Conservation (phyloP, 2,888 invertebrate genomes). For the Rhopalosiphum nymphaeae region DNA sequence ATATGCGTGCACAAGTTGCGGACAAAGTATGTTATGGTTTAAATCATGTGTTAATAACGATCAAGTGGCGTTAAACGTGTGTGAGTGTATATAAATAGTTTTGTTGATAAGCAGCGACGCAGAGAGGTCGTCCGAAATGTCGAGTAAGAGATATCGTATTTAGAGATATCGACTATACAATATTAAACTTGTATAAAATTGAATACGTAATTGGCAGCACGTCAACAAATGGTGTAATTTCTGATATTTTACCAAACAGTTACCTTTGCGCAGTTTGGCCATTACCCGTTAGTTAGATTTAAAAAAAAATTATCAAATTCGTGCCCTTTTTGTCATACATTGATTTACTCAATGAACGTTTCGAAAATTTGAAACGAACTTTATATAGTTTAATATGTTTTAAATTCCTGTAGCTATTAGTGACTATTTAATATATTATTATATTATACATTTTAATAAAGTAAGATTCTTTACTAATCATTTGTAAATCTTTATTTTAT, state of each 20-base stretch:
- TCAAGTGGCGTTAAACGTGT: not conserved
- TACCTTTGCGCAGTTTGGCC: not conserved
- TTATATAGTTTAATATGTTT: not conserved
- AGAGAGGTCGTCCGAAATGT: slow-evolving; percentile 49
- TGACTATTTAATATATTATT: not conserved
- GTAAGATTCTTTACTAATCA: not conserved
- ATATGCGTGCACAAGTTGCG: not conserved
- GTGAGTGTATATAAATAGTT: slow-evolving; percentile 33
- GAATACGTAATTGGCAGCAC: not conserved
- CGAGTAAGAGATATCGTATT: slow-evolving; percentile 14
- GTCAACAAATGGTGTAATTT: not conserved
- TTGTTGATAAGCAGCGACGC: slow-evolving; percentile 16
- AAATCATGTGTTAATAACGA: not conserved
- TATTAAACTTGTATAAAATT: not conserved
- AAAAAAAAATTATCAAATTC: not conserved
- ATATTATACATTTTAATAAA: not conserved
- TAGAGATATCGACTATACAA: not conserved
- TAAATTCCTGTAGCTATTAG: not conserved
- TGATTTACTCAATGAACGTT: not conserved
- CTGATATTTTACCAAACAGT: not conserved
- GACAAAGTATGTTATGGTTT: not conserved
- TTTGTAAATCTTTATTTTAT: not conserved
- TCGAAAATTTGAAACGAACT: not conserved
- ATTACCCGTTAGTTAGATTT: not conserved
- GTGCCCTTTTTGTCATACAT: not conserved